Conservation (phyloP, 2,888 invertebrate genomes). For the Melieria crassipennis region DNA sequence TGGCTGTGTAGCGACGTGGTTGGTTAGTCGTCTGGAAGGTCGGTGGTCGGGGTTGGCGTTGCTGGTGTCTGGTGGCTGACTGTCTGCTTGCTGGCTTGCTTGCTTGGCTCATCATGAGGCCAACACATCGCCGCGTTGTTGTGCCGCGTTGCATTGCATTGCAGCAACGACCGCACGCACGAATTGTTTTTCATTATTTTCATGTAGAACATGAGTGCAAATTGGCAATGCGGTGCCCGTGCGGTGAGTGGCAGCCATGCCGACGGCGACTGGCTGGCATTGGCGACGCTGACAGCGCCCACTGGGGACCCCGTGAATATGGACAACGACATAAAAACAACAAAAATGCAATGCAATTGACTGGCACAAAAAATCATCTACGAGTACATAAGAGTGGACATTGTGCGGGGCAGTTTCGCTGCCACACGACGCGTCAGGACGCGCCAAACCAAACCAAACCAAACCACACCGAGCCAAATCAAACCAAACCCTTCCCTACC, state of each 20-base stretch:
- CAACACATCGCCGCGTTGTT: slow-evolving; percentile 9
- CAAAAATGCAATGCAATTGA: not conserved
- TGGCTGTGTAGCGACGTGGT: slow-evolving; percentile 21
- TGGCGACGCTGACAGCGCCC: not conserved
- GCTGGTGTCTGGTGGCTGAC: too few species aligned
- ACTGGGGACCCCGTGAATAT: too few species aligned
- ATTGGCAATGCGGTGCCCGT: slow-evolving; percentile 42
- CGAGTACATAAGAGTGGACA: too few species aligned
- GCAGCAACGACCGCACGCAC: slow-evolving; percentile 45
- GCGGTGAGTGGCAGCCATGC: not conserved
- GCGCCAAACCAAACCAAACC: not conserved
- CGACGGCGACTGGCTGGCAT: not conserved
- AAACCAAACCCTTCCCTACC: too few species aligned
- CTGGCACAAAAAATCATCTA: too few species aligned
- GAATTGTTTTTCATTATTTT: slow-evolving; percentile 60
- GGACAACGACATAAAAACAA: not conserved
- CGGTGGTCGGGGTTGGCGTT: not conserved
- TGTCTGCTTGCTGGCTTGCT: slow-evolving; percentile 10
- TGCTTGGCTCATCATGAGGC: slow-evolving; percentile 32
- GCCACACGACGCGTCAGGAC: not conserved
- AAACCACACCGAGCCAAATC: not conserved
- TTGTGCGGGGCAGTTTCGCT: not conserved
- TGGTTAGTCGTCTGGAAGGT: slow-evolving; percentile 19
- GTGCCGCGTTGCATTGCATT: slow-evolving; percentile 15
- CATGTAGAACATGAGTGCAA: slow-evolving; percentile 60